Conservation (phyloP, 1,140 invertebrate genomes). For the Danaus plexippus region DNA sequence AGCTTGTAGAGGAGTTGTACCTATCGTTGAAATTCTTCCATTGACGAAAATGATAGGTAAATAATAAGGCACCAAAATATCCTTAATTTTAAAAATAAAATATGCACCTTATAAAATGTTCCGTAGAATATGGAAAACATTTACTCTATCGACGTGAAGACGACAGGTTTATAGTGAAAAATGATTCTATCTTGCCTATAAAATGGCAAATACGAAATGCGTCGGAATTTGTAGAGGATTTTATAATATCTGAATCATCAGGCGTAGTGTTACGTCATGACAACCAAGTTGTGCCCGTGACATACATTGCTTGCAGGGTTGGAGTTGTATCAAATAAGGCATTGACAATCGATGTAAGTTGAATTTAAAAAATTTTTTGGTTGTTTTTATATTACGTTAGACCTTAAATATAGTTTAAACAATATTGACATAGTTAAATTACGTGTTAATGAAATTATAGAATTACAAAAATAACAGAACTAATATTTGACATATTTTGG, state of each 20-base stretch:
- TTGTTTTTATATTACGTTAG: no score
- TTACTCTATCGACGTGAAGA: conserved; percentile 57
- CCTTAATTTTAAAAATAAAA: background rate
- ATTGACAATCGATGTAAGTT: conserved; percentile 55
- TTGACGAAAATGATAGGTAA: conserved; percentile 53
- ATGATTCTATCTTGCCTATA: conserved; percentile 59
- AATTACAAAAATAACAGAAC: no score
- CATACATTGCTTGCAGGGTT: conserved; percentile 57
- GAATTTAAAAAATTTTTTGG: conserved; percentile 7
- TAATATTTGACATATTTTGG: no score
- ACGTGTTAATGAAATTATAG: no score
- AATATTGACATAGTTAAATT: no score
- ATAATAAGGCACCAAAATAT: background rate
- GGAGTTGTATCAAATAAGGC: conserved; percentile 42
- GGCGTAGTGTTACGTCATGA: conserved; percentile 51
- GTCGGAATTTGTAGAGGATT: conserved; percentile 52
- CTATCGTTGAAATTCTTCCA: conserved; percentile 52
- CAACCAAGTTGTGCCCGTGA: conserved; percentile 57
- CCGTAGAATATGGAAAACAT: conserved; percentile 56
- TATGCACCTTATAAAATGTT: conserved; percentile 3
- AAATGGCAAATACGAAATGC: conserved; percentile 60
- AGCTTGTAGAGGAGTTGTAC: conserved; percentile 49
- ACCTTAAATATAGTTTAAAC: no score
- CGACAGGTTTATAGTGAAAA: conserved; percentile 63
- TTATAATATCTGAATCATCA: conserved; percentile 48